Base-by-base conservation (phyloP, 2,113 vertebrate genomes). In the Brachypodius melanocephalos region DNA sequence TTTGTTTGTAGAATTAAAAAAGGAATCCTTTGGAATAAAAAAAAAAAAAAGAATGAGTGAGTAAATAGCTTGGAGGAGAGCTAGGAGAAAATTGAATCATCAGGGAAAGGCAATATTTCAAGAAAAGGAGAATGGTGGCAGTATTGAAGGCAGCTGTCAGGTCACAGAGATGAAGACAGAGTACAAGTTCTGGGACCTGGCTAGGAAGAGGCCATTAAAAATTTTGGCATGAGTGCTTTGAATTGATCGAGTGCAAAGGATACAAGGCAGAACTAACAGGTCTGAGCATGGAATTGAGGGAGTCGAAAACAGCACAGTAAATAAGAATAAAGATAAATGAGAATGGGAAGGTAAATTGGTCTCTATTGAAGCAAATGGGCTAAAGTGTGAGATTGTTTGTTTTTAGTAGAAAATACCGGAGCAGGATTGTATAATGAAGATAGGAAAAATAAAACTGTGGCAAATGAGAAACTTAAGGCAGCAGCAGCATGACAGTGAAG, bases 131-230 rank as follows among this genome's bases (percentile, higher is more conserved):
- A 75, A 75, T 72, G 61, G 81, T 91, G 73, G 66, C 77, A 93
- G 48, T 65, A 87, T 61, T 89, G 81, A 94, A 95, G 85, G 89
- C 87, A 94, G 84, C 81, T 95, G 89, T 93, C 90, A 91, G 74
- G 85, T 45, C 9, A 3, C 54, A 75, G 81, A 68, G 81, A 96
- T 91, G 74, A 96, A 94, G 93, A 96, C n/a, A 88, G 88, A 96
- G 57, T 88, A 52, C 69, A 72, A 28, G 52, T 85, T 88, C 85
- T 72, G 66, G 45, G 71, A 82, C 69, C 88, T 94, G 88, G 85
- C 90, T 89, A 82, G 88, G 77, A 91, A 88, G 22, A 71, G 42
- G 36, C 74, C 87, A 94, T 96, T 93, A 96, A 93, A 95, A 96
- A 48, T 89, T 93, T 91, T 93, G 93, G 89, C 81, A 88, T 91